Evolutionary conservation across 2,113 vertebrate species (phyloP).

Genomic region (Craseonycteris thonglongyai): DNA sequence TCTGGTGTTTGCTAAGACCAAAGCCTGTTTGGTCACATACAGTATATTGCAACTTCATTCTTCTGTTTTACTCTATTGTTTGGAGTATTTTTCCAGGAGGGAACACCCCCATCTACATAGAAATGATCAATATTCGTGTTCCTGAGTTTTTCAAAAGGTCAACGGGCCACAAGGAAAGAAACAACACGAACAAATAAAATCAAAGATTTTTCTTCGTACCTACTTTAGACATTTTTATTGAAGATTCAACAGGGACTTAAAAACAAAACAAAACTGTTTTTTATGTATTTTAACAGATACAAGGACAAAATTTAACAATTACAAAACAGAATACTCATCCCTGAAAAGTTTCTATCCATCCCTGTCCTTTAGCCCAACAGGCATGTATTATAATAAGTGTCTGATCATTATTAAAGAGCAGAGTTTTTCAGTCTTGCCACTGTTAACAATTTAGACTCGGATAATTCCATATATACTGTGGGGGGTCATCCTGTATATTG

Average conservation of each 20-base stretch:
- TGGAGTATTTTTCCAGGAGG: not conserved
- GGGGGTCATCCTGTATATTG: not conserved
- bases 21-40: not conserved
- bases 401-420: not conserved
- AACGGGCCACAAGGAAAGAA: not conserved
- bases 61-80: not conserved
- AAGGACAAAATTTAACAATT: not conserved
- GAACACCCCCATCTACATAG: not conserved
- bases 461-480: not conserved
- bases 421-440: not conserved
- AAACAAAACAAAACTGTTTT: not conserved
- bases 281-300: not conserved
- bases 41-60: not conserved
- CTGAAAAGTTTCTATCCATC: not conserved
- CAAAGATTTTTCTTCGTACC: not conserved
- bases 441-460: not conserved
- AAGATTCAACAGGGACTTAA: not conserved
- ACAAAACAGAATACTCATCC: not conserved
- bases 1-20: slow-evolving; percentile 20
- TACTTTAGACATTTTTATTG: not conserved
- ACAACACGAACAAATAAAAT: not conserved
- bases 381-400: not conserved
- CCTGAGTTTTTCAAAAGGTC: not conserved
- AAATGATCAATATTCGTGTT: not conserved
- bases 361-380: not conserved